Conservation (phyloP, 1,140 invertebrate species). For the Listronotus bonariensis region DNA sequence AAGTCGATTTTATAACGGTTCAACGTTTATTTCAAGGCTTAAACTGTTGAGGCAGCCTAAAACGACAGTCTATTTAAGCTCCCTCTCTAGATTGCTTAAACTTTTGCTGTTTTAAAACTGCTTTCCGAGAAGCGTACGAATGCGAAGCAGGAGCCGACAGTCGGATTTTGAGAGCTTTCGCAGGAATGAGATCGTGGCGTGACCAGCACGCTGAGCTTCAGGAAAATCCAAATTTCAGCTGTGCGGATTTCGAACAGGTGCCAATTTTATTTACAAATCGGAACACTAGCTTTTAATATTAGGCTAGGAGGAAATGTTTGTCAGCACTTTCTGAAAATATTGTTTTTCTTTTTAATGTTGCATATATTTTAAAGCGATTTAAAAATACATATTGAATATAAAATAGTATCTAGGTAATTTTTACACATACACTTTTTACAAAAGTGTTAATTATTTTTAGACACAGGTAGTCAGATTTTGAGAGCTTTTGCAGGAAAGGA, state of each 20-base stretch:
- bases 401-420: no score
- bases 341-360: no score
- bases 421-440: no score
- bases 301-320: no score
- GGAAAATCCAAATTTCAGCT: constrained; percentile 5
- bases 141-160: constrained; percentile 19
- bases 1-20: constrained; percentile 14
- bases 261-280: constrained; percentile 4
- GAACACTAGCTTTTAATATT: no score
- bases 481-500: constrained; percentile 16
- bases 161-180: constrained; percentile 10
- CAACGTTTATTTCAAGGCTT: constrained; percentile 21
- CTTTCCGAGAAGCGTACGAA: constrained; percentile 25
- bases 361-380: no score
- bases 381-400: no score
- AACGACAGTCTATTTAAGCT: constrained; percentile 34
- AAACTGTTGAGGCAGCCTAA: constrained; percentile 29
- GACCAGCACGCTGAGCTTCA: neutral
- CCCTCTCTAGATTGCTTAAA: constrained; percentile 34
- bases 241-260: constrained; percentile 10
- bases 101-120: constrained; percentile 8
- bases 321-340: no score
- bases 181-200: constrained; percentile 6
- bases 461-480: constrained; percentile 3
- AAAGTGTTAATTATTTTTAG: no score